Evolutionary conservation across 2,113 vertebrate species (phyloP).

Genomic region (Silurus glanis): DNA sequence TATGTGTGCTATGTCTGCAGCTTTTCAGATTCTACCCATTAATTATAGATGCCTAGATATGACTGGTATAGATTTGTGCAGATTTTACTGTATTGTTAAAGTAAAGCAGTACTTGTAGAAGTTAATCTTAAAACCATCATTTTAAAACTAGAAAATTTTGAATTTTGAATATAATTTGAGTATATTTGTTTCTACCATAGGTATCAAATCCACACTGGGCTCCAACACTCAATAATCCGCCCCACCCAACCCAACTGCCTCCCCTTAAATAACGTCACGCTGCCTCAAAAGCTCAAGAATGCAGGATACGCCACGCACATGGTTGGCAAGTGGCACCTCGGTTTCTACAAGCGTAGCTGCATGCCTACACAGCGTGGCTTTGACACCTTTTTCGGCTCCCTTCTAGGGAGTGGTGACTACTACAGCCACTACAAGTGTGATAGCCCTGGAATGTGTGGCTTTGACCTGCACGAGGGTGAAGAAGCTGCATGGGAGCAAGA

Average conservation of each 20-base stretch:
- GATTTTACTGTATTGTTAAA: neutral
- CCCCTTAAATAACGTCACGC: slow-evolving; percentile 87
- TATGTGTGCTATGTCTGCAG: neutral
- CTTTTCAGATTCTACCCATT: neutral
- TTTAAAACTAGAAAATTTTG: too few relatives aligned
- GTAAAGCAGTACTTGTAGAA: neutral
- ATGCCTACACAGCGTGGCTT: slow-evolving; percentile 93
- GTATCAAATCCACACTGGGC: slow-evolving; percentile 97
- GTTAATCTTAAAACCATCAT: neutral
- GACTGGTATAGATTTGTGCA: neutral
- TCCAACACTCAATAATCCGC: slow-evolving; percentile 94
- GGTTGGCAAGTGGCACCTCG: slow-evolving; percentile 98
- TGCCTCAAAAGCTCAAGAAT: slow-evolving; percentile 92
- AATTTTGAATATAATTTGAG: neutral
- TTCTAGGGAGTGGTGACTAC: slow-evolving; percentile 93
- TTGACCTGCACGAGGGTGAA: slow-evolving; percentile 91
- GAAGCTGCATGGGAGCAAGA: slow-evolving; percentile 91
- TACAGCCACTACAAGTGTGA: slow-evolving; percentile 97
- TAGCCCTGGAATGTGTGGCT: slow-evolving; percentile 88
- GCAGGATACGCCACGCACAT: slow-evolving; percentile 93
- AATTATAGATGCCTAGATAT: neutral
- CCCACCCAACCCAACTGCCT: slow-evolving; percentile 93
- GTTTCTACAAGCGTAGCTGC: slow-evolving; percentile 92
- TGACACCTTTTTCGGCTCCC: slow-evolving; percentile 92
- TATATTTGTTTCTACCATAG: slow-evolving; percentile 65